Evolutionary conservation across 1,140 invertebrate species (phyloP), one percentile per base, ranked within the genome.

Genomic region (Bactericera cockerelli): DNA sequence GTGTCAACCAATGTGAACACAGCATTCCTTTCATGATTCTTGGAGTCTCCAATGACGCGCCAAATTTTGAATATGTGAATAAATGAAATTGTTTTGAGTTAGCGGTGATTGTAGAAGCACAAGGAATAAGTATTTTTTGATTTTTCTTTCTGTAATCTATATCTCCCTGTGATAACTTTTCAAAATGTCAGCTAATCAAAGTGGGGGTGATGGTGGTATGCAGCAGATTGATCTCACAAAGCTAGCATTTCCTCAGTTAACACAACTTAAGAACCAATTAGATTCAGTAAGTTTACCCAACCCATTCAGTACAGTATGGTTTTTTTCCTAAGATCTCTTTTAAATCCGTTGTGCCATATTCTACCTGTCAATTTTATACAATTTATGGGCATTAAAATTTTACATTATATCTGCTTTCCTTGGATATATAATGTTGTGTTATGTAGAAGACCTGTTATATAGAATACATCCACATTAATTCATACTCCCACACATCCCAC

Each of bases 261-360:
- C 81, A 63, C 78, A 86, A 65, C 71, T 93, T 13, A 90, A 89
- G 71, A 83, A 90, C 63, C 87, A 92, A 76, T 75, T 93, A 57
- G 89, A 93, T 69, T 81, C 87, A 72, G 85, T 87, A 74, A 73
- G 71, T 67, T 16, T 49, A n/a, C n/a, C 22, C 42, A 49, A 22
- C 4, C n/a, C n/a, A 16, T 22, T 19, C 6, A 16, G 22, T 19
- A 49, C 42, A 49, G 22, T 22, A 49, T 49, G 42, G 42, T 49
- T 19, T 49, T 3, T 10, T 16, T 49, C 19, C 22, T 49, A n/a
- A n/a, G n/a, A n/a, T n/a, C n/a, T n/a, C 10, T 16, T 36, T 36
- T 16, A 36, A 36, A 36, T 36, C 10, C 33, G 16, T 36, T 36
- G 10, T 11, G 10, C 10, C 33, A 11, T 10, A 36, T 36, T 11